Conservation (phyloP, 2,888 invertebrate species). For the Parnassius apollo region DNA sequence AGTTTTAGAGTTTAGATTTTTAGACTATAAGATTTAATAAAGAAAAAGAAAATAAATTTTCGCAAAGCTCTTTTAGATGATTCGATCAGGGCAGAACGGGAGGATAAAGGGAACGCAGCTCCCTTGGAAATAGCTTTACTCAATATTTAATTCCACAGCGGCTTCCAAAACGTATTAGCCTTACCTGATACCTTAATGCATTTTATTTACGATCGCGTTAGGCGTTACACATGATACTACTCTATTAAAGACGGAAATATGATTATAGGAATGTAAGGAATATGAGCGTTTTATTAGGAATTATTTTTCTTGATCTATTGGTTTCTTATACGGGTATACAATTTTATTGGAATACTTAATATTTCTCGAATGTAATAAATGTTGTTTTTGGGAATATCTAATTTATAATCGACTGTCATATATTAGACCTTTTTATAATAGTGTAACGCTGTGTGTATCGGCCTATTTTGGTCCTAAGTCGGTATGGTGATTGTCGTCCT, state of each 20-base stretch:
- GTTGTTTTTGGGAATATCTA: no score
- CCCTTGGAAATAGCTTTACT: constrained; percentile 18
- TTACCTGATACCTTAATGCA: constrained; percentile 21
- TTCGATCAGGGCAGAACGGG: constrained; percentile 19
- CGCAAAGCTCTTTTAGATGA: constrained; percentile 6
- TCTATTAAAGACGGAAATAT: constrained; percentile 2
- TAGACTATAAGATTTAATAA: no score
- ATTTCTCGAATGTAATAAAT: no score
- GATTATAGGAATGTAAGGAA: not conserved
- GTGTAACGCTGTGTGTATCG: no score
- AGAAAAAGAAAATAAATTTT: constrained; percentile 12
- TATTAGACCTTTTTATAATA: no score
- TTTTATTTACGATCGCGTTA: constrained; percentile 21
- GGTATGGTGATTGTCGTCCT: no score
- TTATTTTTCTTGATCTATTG: not conserved
- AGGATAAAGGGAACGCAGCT: constrained; percentile 14
- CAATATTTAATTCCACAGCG: constrained; percentile 22
- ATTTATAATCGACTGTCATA: no score
- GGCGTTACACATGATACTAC: constrained; percentile 9
- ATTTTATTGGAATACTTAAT: no score
- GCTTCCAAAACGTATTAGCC: constrained; percentile 20
- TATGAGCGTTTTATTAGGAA: not conserved
- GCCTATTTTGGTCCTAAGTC: no score
- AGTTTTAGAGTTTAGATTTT: no score
- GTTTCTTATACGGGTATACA: not conserved